Evolutionary conservation across 2,888 invertebrate genomes (phyloP), one percentile per base, ranked within the genome.

Genomic region (Melangyna quadrimaculata): DNA sequence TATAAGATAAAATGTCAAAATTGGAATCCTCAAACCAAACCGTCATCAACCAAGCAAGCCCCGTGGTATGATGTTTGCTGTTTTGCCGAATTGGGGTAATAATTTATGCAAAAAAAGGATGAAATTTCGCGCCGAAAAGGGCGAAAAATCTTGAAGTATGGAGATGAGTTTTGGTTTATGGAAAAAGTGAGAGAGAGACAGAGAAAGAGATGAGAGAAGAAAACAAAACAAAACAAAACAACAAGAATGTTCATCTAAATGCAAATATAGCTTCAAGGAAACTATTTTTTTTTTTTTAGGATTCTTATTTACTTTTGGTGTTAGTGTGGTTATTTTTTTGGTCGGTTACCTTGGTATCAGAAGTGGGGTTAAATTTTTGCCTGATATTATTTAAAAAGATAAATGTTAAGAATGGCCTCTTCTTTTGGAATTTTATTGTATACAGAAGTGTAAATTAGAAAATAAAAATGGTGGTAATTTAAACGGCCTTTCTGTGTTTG

Each of bases 101-200:
- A 86, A 86, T 86, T 86, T 86, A 86, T 86, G 81, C 86, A 81
- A 81, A 86, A n/a, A 45, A 86, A 86, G 86, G 86, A 86, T 86
- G 77, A 78, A 63, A 86, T 81, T 86, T 81, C 81, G 70, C 86
- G 86, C 37, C 22, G 32, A 48, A 43, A 45, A 35, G 27, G 63
- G 59, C 57, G 27, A 72, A 57, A 53, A 69, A 48, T 69, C 75
- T 75, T 84, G 72, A 81, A 86, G 78, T 81, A 86, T 81, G 86
- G 81, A 86, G 86, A 86, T 86, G 86, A 86, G 86, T 51, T n/a
- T 63, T 73, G 86, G 40, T 57, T 73, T 78, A 78, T 67, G 35
- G 37, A 67, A 43, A 29, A 12, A 27, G 59, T 35, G 40, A 24
- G 12, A 12, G 63, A 3, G 35, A 35, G 19, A 19, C 19, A 19